A percentile compares a stretch with the other conserved stretches of the same genome.
Conservation (phyloP, 1,140 invertebrate species). For the Drosophila miranda region DNA sequence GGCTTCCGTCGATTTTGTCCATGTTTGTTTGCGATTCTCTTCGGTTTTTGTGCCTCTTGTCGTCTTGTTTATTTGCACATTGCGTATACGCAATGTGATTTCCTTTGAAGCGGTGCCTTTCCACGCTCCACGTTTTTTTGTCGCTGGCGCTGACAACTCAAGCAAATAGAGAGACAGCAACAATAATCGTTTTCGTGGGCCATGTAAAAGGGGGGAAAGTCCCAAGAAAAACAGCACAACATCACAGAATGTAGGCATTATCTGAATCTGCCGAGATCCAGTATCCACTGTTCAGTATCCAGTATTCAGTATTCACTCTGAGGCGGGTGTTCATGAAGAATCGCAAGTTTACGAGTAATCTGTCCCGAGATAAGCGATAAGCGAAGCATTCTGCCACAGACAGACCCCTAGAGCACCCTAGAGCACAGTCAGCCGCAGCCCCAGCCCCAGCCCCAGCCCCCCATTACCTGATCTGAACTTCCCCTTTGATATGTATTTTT, state of each 20-base stretch:
- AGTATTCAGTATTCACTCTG: conserved; percentile 13
- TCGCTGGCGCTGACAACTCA: conserved; percentile 56
- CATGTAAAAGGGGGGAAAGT: conserved; percentile 3
- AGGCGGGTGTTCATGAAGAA: conserved; percentile 22
- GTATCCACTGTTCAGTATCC: conserved; percentile 17
- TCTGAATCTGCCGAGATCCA: conserved; percentile 31
- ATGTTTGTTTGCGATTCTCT: conserved; percentile 62
- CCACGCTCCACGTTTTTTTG: conserved; percentile 37
- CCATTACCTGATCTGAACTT: conserved; percentile 33
- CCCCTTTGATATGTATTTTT: conserved; percentile 56
- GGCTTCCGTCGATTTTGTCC: conserved; percentile 65
- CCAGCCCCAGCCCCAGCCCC: too few relatives aligned
- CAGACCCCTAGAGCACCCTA: conserved; percentile 17
- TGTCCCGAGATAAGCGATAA: conserved; percentile 63
- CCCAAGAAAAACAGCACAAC: conserved; percentile 7
- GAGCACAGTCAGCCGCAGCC: too few relatives aligned
- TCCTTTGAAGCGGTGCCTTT: conserved; percentile 70
- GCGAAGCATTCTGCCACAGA: conserved; percentile 31
- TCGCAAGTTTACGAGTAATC: conserved; percentile 35
- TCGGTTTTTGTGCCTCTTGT: conserved; percentile 6
- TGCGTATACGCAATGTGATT: conserved; percentile 76
- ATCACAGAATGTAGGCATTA: neutral
- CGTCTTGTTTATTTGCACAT: conserved; percentile 62
- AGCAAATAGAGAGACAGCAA: conserved; percentile 52
- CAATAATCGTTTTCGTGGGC: conserved; percentile 10